Conservation (phyloP, 2,888 invertebrate species). For the Pachycephus smyrnensis region DNA sequence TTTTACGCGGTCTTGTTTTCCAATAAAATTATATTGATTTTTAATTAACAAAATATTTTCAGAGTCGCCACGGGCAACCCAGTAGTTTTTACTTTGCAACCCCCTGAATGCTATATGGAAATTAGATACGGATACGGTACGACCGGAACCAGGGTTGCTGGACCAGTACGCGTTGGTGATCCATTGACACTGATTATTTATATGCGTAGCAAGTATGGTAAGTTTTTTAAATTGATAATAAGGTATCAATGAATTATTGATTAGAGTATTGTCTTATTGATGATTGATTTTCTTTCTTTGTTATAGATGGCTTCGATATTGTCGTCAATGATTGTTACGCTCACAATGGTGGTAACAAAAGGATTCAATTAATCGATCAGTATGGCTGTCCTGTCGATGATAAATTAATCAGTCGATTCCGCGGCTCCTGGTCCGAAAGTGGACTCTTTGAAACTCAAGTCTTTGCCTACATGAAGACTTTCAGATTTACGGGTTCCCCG, state of each 20-base stretch:
- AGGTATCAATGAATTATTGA: slow-evolving; percentile 13
- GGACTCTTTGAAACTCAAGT: slow-evolving; percentile 94
- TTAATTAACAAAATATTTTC: slow-evolving; percentile 41
- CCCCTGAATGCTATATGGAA: slow-evolving; percentile 97
- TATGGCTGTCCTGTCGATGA: slow-evolving; percentile 94
- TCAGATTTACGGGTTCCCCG: slow-evolving; percentile 92
- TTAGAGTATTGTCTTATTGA: slow-evolving; percentile 12
- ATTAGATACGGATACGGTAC: slow-evolving; percentile 92
- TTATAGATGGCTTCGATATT: slow-evolving; percentile 91
- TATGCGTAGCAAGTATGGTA: slow-evolving; percentile 95
- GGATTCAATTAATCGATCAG: slow-evolving; percentile 92
- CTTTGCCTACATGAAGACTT: slow-evolving; percentile 95
- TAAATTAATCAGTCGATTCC: slow-evolving; percentile 90
- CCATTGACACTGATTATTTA: slow-evolving; percentile 92
- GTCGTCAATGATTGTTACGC: slow-evolving; percentile 95
- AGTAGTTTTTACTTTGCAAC: slow-evolving; percentile 91
- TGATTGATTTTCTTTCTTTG: slow-evolving; percentile 16
- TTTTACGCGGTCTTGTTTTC: slow-evolving; percentile 23
- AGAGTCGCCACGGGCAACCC: slow-evolving; percentile 96
- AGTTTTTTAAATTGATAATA: slow-evolving; percentile 46
- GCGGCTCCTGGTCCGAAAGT: slow-evolving; percentile 92
- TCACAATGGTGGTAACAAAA: slow-evolving; percentile 92
- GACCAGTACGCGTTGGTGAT: slow-evolving; percentile 92
- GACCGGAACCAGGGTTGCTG: slow-evolving; percentile 85
- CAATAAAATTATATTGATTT: neutral